Evolutionary conservation across 2,888 invertebrate genomes (phyloP), one percentile per base, ranked within the genome.

Genomic region (Pachliopta kotzebuea): DNA sequence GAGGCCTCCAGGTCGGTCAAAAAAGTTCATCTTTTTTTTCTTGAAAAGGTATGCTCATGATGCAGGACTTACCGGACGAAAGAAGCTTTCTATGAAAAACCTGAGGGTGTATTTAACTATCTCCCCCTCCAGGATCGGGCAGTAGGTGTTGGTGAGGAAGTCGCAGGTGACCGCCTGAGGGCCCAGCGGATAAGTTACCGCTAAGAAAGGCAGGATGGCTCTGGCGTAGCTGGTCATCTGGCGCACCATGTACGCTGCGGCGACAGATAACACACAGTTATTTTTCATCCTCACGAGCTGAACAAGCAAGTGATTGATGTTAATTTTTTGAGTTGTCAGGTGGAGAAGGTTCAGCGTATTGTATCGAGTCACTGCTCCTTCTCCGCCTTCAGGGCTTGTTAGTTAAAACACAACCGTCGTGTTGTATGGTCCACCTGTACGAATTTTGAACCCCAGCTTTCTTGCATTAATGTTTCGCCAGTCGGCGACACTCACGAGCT

Each of bases 61-160:
- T 2, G n/a, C 1, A 1, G n/a, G 2, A 76, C 78, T 78, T 66
- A 84, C 84, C 66, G 68, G 71, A 17, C 74, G 72, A 65, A 81
- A 76, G n/a, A 68, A 63, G 0, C 64, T 4, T 31, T 79, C 74
- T 9, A 84, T 80, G 53, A 60, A 72, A 77, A 84, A 76, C 7
- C 55, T 71, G 0, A 84, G 69, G 0, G 72, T 73, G 65, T 79
- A 80, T 9, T 67, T 49, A 7, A 80, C 42, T 0, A 80, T 62
- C 56, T 80, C 77, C 0, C 68, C 77, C 29, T 70, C 63, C n/a
- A 72, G 31, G 1, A 82, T 52, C 0, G 81, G 81, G 59, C 82
- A 85, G 70, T 75, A 77, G 29, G 78, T 70, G 71, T 84, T 82
- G 3, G 69, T 74, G 0, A 85, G 65, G 71, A 74, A 79, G 70